Evolutionary conservation across 2,888 invertebrate species (phyloP), one percentile per base, ranked within the genome.

Genomic region (Eupithecia inturbata): DNA sequence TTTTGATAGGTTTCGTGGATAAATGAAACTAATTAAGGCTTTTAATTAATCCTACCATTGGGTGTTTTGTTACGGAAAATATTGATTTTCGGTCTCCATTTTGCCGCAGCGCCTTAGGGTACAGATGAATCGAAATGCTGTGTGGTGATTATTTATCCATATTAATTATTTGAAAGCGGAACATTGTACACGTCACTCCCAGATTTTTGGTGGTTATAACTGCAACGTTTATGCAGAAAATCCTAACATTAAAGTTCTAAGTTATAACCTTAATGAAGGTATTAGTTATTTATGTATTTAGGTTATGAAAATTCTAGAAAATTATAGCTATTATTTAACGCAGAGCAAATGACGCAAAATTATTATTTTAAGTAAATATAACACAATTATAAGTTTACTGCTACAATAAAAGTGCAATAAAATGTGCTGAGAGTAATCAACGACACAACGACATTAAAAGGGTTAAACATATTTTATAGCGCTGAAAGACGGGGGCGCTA

Each of bases 1-100:
- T 89, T 90, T 89, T 91, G 89, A 91, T 89, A 90, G 90, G 90
- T 89, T 90, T 90, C 90, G 82, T 83, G 87, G 90, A 91, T 92
- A 91, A 92, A 91, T 89, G 89, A 92, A 92, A 90, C 91, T 93
- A 92, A 93, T 93, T 92, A 89, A 91, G 88, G 88, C 89, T 91
- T 92, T 92, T 92, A 92, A 93, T 93, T 92, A 92, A 92, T 91
- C 90, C 90, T 86, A 82, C 88, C 87, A 88, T 89, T 87, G 88
- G 88, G 91, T 89, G 89, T 91, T 89, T 88, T 89, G 90, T 92
- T 93, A 88, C 91, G 82, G 87, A 88, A 90, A 91, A 89, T 91
- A 90, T 91, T 89, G 89, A 91, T 91, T 90, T 87, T 83, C 62
- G 63, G 39, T 45, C 49, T 71, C 28, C 85, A 84, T 84, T 83